A percentile compares a stretch with the other conserved stretches of the same genome.
Conservation (phyloP, 1,140 invertebrate species). For the Saccostrea echinata region DNA sequence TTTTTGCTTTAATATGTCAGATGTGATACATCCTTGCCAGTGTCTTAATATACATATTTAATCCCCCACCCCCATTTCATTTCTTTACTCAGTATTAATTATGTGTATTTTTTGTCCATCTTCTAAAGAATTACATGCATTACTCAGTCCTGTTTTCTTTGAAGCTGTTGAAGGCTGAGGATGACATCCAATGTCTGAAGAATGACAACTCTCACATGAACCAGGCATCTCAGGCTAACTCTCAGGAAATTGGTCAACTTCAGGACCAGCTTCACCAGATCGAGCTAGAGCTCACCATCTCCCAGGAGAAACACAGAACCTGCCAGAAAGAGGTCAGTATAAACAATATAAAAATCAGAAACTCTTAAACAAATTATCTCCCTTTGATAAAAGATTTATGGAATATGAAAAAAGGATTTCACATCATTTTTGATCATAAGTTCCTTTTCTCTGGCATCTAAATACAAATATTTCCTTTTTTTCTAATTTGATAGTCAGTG, state of each 20-base stretch:
- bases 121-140: background rate
- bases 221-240: conserved; percentile 61
- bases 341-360: background rate
- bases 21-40: too few species aligned
- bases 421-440: too few species aligned
- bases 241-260: conserved; percentile 63
- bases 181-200: conserved; percentile 73
- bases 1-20: too few species aligned
- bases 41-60: too few species aligned
- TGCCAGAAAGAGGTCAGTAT: conserved; percentile 77
- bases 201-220: conserved; percentile 74
- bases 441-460: background rate
- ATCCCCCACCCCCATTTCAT: too few species aligned
- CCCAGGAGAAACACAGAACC: conserved; percentile 78
- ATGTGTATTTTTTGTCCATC: background rate
- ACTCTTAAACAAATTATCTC: background rate
- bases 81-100: too few species aligned
- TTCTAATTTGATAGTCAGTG: background rate
- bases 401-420: too few species aligned
- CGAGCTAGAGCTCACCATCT: conserved; percentile 77
- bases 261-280: conserved; percentile 75
- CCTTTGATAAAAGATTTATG: background rate
- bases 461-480: background rate
- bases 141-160: background rate
- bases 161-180: conserved; percentile 75